These are phyloP conservation scores for Tipula helvola DNA, from an alignment of 2,888 invertebrate genomes.

Conservation along the genomic window DNA sequence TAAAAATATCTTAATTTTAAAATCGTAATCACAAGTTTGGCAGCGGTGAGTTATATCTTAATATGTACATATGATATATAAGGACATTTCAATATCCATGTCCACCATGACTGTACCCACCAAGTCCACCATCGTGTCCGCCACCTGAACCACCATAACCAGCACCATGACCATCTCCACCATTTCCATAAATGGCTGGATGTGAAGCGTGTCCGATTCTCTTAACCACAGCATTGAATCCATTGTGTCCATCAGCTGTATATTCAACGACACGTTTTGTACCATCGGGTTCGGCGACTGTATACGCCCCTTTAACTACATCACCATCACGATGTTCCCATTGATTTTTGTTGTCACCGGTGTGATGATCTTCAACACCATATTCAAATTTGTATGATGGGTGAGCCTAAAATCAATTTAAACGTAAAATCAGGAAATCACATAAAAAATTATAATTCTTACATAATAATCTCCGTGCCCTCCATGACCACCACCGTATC, in stretches of 20 bases:
- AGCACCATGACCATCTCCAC: neutral
- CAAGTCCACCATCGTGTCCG: conserved; percentile 10
- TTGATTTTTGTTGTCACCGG: conserved; percentile 38
- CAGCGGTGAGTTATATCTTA: neutral
- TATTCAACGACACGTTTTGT: conserved; percentile 40
- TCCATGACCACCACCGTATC: conserved; percentile 18
- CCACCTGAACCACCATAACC: conserved; percentile 21
- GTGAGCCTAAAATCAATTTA: conserved; percentile 19
- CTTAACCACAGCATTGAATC: conserved; percentile 39
- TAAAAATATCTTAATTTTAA: neutral
- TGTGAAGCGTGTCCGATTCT: conserved; percentile 32
- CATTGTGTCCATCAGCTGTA: conserved; percentile 37
- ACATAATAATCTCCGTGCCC: conserved; percentile 18
- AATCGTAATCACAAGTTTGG: conserved; percentile 4
- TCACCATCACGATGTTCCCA: conserved; percentile 41
- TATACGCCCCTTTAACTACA: conserved; percentile 37
- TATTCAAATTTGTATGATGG: conserved; percentile 38
- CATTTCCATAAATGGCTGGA: neutral
- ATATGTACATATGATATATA: neutral
- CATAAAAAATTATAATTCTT: neutral
- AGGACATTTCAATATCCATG: neutral
- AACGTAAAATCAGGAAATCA: neutral
- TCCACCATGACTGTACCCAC: conserved; percentile 9
- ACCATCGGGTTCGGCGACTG: conserved; percentile 38
- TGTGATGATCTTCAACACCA: conserved; percentile 38